Evolutionary conservation across 2,113 vertebrate genomes (phyloP).

Genomic region (Halcyon senegalensis): DNA sequence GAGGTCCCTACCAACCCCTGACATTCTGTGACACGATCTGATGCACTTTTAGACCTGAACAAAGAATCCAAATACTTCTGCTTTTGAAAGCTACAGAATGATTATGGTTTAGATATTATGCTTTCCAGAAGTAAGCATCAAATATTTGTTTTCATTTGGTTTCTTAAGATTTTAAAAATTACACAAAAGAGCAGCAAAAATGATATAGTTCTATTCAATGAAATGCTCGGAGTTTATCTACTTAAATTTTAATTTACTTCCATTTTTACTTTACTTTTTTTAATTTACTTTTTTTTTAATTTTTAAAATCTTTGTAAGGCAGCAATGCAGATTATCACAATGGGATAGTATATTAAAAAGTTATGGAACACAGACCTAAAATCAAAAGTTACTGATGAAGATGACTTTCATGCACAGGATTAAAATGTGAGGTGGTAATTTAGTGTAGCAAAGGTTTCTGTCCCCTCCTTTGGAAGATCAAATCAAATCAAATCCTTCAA

Average conservation of each 20-base stretch:
- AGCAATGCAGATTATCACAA: background rate
- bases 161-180: background rate
- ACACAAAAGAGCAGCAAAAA: background rate
- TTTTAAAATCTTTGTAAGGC: background rate
- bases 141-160: background rate
- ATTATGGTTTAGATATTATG: background rate
- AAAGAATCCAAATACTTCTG: background rate
- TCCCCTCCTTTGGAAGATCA: background rate
- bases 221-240: background rate
- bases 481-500: background rate
- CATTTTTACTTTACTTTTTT: no score
- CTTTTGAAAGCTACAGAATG: background rate
- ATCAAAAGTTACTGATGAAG: background rate
- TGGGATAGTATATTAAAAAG: background rate
- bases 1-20: no score
- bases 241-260: no score
- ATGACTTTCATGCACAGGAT: background rate
- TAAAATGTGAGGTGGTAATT: background rate
- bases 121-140: background rate
- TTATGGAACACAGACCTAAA: background rate
- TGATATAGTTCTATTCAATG: background rate
- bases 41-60: background rate
- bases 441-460: background rate
- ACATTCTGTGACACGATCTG: background rate
- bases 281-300: no score